A percentile compares a stretch with the other conserved stretches of the same genome.
phyloP scores from a whole-genome alignment of 64 coral and sea anemone species.

The Actinia tenebrosa region DNA sequence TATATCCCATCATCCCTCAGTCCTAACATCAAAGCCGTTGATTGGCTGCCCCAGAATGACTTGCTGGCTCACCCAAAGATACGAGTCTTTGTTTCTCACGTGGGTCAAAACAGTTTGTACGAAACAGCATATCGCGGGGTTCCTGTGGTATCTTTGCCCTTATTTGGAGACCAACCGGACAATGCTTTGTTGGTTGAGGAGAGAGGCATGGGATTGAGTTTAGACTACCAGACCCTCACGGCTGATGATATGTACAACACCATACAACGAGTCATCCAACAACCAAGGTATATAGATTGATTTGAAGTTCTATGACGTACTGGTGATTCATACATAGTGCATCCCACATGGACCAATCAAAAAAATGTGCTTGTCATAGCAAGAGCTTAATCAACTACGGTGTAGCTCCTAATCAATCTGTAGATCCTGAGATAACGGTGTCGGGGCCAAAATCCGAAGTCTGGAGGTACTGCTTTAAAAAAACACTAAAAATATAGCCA shows the following conservation, averaged over 20 bases:
- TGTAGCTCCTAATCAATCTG: too few relatives aligned
- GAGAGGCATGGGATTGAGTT: background rate
- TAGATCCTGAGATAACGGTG: too few relatives aligned
- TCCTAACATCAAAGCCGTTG: background rate
- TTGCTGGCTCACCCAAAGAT: conserved; percentile 22
- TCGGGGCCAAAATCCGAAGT: too few relatives aligned
- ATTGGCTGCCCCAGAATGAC: conserved; percentile 1
- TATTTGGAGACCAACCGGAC: conserved; percentile 21
- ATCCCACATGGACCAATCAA: too few relatives aligned
- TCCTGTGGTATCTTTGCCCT: conserved; percentile 30
- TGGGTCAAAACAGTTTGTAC: conserved; percentile 3
- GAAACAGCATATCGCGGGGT: conserved; percentile 40
- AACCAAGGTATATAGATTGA: background rate
- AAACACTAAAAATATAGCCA: too few relatives aligned
- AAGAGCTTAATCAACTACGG: too few relatives aligned
- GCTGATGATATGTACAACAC: conserved; percentile 2
- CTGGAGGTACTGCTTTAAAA: too few relatives aligned
- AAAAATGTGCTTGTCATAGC: too few relatives aligned
- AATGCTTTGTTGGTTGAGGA: background rate
- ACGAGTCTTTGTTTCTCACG: conserved; percentile 21
- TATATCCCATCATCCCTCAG: conserved; percentile 32
- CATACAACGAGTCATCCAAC: background rate
- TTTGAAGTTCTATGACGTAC: too few relatives aligned
- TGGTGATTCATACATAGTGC: too few relatives aligned
- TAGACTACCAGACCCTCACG: background rate